Percentiles rank a stretch among this genome's conserved stretches.
phyloP scores from a whole-genome alignment of 2,888 invertebrate species.

The Callimorpha dominula region DNA sequence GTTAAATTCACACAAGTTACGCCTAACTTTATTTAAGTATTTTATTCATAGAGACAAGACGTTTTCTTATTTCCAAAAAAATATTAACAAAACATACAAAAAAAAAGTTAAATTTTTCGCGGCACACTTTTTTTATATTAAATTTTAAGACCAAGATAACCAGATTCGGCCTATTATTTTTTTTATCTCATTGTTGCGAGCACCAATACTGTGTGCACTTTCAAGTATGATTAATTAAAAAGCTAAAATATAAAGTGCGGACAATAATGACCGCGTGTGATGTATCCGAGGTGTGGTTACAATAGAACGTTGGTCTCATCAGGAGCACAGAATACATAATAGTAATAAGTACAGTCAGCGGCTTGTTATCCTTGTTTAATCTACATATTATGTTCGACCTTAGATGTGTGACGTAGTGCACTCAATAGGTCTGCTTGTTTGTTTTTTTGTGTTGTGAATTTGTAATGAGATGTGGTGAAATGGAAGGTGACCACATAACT shows the following conservation, averaged over 20 bases:
- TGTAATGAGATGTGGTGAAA: not conserved
- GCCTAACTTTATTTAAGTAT: no score
- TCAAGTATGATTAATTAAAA: not conserved
- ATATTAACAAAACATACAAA: not conserved
- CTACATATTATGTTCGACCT: slow-evolving; percentile 32
- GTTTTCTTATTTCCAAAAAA: not conserved
- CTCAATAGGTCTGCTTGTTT: slow-evolving; percentile 24
- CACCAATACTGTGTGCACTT: not conserved
- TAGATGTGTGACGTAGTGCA: slow-evolving; percentile 28
- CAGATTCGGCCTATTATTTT: not conserved
- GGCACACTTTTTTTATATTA: not conserved
- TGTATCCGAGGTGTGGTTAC: slow-evolving; percentile 7
- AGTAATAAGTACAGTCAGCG: not conserved
- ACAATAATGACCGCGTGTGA: not conserved
- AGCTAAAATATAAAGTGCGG: not conserved
- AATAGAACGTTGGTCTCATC: slow-evolving; percentile 26
- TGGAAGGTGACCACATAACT: not conserved
- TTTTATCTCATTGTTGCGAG: not conserved
- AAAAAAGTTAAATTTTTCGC: not conserved
- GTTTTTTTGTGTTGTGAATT: slow-evolving; percentile 18
- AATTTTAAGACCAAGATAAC: not conserved
- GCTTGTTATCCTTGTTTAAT: slow-evolving; percentile 44
- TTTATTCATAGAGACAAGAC: no score
- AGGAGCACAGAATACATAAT: slow-evolving; percentile 4
- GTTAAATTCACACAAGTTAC: not conserved